phyloP scores from a whole-genome alignment of 2,797 vertebrate species.

The Menidia menidia region DNA sequence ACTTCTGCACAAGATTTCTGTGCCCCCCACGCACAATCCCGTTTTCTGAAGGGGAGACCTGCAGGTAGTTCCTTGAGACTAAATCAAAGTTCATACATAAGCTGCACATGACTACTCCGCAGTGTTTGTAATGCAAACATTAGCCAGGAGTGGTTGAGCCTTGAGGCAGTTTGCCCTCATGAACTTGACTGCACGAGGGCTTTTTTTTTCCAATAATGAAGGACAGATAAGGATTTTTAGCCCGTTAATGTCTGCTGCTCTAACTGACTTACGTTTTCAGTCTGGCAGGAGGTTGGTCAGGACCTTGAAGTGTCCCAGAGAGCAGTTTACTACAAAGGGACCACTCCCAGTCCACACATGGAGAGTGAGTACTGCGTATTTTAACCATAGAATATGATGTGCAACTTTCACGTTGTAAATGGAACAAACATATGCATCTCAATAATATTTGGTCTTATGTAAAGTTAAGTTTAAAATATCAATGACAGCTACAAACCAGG shows the following conservation, averaged over 20 bases:
- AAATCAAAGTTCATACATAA: not conserved
- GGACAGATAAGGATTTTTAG: conserved; percentile 8
- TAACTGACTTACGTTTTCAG: conserved; percentile 70
- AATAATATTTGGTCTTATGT: no score
- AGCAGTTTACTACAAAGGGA: conserved; percentile 89
- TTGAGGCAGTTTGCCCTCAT: conserved; percentile 29
- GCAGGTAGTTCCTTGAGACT: conserved; percentile 4
- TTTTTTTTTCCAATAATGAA: not conserved
- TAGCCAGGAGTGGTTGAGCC: conserved; percentile 9
- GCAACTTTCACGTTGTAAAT: no score
- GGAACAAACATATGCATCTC: no score
- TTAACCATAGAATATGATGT: no score
- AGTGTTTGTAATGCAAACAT: conserved; percentile 45
- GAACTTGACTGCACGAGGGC: conserved; percentile 30
- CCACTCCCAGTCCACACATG: conserved; percentile 80
- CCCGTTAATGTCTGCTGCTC: not conserved
- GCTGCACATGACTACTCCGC: conserved; percentile 9
- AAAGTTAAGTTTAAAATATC: no score
- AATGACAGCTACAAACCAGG: not conserved
- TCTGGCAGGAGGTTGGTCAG: conserved; percentile 90
- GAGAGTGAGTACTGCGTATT: conserved; percentile 82
- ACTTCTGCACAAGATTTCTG: not conserved
- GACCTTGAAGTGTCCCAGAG: conserved; percentile 48
- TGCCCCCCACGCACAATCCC: not conserved
- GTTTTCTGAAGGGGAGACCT: conserved; percentile 13